Base-by-base conservation (phyloP, 2,888 invertebrate species). In the Scaptomyza caliginosa region DNA sequence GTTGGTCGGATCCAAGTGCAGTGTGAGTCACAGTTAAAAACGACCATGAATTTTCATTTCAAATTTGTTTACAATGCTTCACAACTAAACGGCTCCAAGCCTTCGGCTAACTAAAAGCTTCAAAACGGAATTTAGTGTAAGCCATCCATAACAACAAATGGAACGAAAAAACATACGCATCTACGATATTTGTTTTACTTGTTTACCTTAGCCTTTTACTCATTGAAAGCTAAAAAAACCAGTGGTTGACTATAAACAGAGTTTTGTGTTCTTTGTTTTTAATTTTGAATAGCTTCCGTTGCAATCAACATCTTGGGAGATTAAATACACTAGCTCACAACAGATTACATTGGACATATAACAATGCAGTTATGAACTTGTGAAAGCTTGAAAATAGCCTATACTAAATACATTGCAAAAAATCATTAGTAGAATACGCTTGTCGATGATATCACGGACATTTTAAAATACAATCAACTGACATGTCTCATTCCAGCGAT, bases 1-100 rank as follows among this genome's bases (percentile, higher is more conserved):
- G 90, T 70, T 90, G 90, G 90, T 90, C 90, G 48, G 89, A 89
- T 74, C 78, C 90, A 59, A 88, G 85, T 85, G 86, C 90, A 76
- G 90, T 88, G 90, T 90, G 88, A 90, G 90, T 90, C 75, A 71
- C 26, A 8, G 38, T 55, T 65, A 16, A 50, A 39, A 8, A 32
- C 8, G 21, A 8, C 28, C 39, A 40, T 43, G 24, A 28, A 4
- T 17, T 45, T 45, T 39, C 13, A 32, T 16, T 19, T 51, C 16
- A n/a, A 36, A 26, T 19, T 23, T 17, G n/a, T 43, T 36, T n/a
- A 50, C 59, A 11, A 11, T 16, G 43, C 5, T 28, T 34, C 2
- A 32, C 16, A 30, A 16, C 36, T 57, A 60, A 56, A 72, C 65
- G 48, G 52, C 19, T 52, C 36, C 21, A 69, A 54, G 57, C 28